Evolutionary conservation across 2,113 vertebrate species (phyloP), one percentile per base, ranked within the genome.

Genomic region (Alexandromys fortis): DNA sequence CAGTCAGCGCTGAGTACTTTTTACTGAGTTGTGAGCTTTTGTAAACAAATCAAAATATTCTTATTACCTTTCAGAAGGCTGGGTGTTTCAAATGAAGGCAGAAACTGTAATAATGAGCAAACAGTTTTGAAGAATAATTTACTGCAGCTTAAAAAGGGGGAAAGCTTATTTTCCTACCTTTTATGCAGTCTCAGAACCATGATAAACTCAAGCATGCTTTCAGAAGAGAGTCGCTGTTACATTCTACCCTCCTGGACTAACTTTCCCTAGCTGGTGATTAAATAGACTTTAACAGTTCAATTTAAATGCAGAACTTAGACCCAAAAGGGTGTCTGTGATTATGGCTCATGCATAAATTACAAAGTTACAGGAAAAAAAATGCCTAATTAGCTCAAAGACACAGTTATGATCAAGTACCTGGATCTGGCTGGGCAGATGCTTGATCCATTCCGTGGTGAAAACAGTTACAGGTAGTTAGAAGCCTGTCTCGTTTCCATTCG

Each of bases 381-480:
- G 3, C 94, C 92, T 90, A 95, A 96, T 94, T 42, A 96, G 89
- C 68, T 58, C 87, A 93, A 68, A 92, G 94, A 96, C 10, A 87
- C 47, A 24, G 70, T 67, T 86, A 90, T 16, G 65, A 16, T 94
- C 68, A 95, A 95, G 79, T 98, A 99, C 98, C 98, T 99, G 98
- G 73, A 89, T 98, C 94, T 97, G 97, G 97, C 78, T 19, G 86
- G 97, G 94, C 96, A 91, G 95, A 89, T 96, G 97, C 91, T 86
- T 96, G 96, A 96, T 98, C 97, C 97, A 98, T 98, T 91, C 98
- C 96, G 98, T 96, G 92, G 90, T 72, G 92, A 47, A 47, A 97
- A 93, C 95, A 97, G 70, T 95, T 98, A 97, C 93, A 97, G 94
- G 95, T 96, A 98, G 90, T 96, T 97, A 97, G 33, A 92, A 91